These are phyloP conservation scores for Campoletis sonorensis DNA, from an alignment of 1,140 invertebrate genomes.

Conservation along the genomic window DNA sequence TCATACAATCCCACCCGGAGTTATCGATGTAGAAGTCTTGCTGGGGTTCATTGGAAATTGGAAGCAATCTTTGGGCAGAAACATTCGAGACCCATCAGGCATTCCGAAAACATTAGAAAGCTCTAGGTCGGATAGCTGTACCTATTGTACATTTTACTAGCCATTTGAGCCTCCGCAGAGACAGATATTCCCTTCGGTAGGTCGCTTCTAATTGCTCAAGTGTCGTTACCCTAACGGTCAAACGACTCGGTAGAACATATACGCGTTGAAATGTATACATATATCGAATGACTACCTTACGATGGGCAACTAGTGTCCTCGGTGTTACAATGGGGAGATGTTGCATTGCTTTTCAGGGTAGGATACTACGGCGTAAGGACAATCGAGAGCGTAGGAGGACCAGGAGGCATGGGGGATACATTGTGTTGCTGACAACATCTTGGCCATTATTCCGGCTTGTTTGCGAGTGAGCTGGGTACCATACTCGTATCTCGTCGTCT, in stretches of 20 bases:
- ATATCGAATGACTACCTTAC: constrained; percentile 14
- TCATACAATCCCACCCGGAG: too few relatives aligned
- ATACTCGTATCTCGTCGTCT: constrained; percentile 58
- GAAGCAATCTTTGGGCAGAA: neutral
- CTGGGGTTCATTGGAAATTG: neutral
- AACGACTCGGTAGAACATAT: constrained; percentile 39
- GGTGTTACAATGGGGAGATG: constrained; percentile 39
- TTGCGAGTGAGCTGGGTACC: constrained; percentile 73
- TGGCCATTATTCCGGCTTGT: constrained; percentile 58
- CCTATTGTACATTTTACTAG: constrained; percentile 9
- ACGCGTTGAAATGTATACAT: neutral
- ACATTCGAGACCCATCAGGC: neutral
- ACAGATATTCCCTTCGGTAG: constrained; percentile 42
- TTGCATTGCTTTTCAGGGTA: constrained; percentile 56
- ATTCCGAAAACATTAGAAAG: constrained; percentile 5
- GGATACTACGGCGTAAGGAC: constrained; percentile 36
- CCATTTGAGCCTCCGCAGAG: constrained; percentile 47
- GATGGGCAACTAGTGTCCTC: constrained; percentile 45
- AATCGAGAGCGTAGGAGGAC: constrained; percentile 31
- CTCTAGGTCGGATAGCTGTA: neutral
- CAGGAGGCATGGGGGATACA: neutral
- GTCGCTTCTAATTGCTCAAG: constrained; percentile 56
- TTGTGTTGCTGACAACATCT: constrained; percentile 29
- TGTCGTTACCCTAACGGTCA: constrained; percentile 51
- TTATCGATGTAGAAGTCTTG: too few relatives aligned